Evolutionary conservation across 2,888 invertebrate species (phyloP).

Genomic region (Tridacna crocea): DNA sequence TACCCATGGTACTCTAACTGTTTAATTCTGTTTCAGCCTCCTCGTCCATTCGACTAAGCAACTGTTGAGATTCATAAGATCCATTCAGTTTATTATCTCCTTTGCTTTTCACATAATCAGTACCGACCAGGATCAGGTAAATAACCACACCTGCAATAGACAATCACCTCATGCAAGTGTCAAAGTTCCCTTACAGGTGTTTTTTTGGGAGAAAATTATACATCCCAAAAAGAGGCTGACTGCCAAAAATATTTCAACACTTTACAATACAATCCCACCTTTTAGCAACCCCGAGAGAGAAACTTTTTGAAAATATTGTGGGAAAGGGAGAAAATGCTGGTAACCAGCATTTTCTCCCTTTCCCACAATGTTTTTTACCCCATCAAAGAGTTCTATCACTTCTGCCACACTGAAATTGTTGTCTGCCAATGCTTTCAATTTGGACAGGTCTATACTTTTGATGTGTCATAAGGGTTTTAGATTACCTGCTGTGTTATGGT

Average conservation of each 20-base stretch:
- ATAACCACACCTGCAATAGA: neutral
- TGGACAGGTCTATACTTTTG: too few species aligned
- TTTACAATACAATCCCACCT: neutral
- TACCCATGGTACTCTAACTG: too few species aligned
- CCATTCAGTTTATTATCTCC: neutral
- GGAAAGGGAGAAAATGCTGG: constrained; percentile 10
- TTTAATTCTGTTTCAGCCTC: neutral
- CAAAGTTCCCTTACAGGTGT: neutral
- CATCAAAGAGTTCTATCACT: too few species aligned
- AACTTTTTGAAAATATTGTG: neutral
- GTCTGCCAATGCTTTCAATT: too few species aligned
- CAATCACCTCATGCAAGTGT: neutral
- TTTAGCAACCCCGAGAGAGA: neutral
- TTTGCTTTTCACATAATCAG: neutral
- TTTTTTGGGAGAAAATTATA: neutral
- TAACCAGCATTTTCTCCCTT: neutral
- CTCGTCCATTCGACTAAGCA: neutral
- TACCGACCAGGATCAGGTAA: neutral
- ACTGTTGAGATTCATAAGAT: neutral
- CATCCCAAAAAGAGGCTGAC: too few species aligned
- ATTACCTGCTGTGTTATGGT: too few species aligned
- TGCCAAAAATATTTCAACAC: neutral
- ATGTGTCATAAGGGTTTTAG: too few species aligned
- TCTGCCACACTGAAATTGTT: too few species aligned
- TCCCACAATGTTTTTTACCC: neutral